A percentile compares a stretch with the other conserved stretches of the same genome.
phyloP scores from a whole-genome alignment of 2,888 invertebrate genomes.

The Celastrina argiolus region DNA sequence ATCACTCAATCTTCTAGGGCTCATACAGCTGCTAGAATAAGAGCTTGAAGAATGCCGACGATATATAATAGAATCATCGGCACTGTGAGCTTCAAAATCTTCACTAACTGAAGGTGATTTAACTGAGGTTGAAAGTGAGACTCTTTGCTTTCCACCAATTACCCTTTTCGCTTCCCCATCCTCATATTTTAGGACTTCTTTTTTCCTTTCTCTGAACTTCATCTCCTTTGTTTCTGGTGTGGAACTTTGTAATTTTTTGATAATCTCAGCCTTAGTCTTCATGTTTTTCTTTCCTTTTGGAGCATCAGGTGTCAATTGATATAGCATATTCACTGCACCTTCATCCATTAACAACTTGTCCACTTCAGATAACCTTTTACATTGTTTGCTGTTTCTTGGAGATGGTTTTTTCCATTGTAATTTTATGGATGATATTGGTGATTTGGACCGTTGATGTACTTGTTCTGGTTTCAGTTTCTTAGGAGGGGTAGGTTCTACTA shows the following conservation, averaged over 20 bases:
- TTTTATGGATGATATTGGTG: constrained; percentile 57
- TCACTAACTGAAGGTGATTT: constrained; percentile 79
- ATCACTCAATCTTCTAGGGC: constrained; percentile 79
- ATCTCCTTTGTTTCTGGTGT: constrained; percentile 64
- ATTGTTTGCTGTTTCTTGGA: constrained; percentile 68
- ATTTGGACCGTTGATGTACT: constrained; percentile 47
- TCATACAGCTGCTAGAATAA: constrained; percentile 84
- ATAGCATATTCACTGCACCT: constrained; percentile 91
- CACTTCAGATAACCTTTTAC: constrained; percentile 82
- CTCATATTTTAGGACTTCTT: constrained; percentile 53
- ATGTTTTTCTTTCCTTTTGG: constrained; percentile 71
- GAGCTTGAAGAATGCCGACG: constrained; percentile 90
- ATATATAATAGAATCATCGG: constrained; percentile 88
- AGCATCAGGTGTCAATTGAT: constrained; percentile 82
- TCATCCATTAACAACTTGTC: constrained; percentile 89
- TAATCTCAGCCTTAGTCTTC: constrained; percentile 78
- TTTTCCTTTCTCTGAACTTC: constrained; percentile 75
- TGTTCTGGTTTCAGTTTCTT: constrained; percentile 54
- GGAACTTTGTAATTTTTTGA: constrained; percentile 78
- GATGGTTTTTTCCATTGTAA: constrained; percentile 69
- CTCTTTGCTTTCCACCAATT: constrained; percentile 54
- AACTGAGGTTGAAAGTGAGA: constrained; percentile 58
- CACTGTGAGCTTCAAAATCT: constrained; percentile 79
- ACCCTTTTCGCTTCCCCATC: constrained; percentile 60
- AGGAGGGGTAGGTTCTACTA: constrained; percentile 43